These are phyloP conservation scores for Chiroxiphia lanceolata DNA, from an alignment of 2,797 vertebrate genomes.

Conservation along the genomic window DNA sequence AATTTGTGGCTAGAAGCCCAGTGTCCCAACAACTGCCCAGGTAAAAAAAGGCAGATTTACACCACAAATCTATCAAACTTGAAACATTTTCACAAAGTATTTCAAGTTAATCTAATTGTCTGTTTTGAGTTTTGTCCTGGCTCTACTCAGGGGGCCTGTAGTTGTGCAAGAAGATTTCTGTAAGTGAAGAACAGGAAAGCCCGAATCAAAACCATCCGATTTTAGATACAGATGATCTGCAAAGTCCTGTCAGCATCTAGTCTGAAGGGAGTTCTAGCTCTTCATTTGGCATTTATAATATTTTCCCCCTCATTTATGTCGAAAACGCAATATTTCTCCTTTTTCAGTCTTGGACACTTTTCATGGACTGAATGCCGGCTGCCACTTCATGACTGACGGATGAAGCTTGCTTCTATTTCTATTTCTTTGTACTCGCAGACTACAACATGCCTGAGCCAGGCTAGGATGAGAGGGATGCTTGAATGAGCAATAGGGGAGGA, in stretches of 20 bases:
- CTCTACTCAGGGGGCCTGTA: neutral
- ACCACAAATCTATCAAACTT: neutral
- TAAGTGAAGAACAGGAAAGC: conserved; percentile 7
- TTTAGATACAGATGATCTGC: neutral
- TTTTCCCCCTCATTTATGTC: neutral
- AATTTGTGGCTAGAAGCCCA: neutral
- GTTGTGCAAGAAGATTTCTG: conserved; percentile 1
- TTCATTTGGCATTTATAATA: neutral
- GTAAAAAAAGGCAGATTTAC: neutral
- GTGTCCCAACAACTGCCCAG: neutral
- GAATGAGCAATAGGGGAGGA: neutral
- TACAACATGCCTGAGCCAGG: neutral
- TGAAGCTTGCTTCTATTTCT: neutral
- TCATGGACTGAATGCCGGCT: neutral
- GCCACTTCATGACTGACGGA: neutral
- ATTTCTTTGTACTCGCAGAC: neutral
- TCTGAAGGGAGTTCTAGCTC: neutral
- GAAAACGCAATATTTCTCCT: neutral
- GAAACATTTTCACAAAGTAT: neutral
- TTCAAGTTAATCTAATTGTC: neutral
- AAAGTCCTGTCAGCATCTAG: neutral
- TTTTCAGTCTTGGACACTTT: neutral
- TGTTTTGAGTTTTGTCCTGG: neutral
- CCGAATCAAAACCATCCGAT: neutral
- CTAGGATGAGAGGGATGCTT: neutral